Base-by-base conservation (phyloP, 2,113 vertebrate genomes). In the Vombatus ursinus region DNA sequence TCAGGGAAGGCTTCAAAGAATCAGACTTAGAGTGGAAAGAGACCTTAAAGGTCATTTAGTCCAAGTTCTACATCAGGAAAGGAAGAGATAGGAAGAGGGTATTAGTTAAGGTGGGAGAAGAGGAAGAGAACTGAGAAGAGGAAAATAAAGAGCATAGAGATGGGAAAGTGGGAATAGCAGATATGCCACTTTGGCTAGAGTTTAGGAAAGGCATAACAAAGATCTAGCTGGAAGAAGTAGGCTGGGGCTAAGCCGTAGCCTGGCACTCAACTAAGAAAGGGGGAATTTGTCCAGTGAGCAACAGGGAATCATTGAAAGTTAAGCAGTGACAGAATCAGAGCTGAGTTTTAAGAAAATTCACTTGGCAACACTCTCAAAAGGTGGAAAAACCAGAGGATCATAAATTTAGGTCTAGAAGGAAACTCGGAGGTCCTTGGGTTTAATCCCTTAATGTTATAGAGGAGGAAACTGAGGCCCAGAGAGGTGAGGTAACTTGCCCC, bases 301-400 rank as follows among this genome's bases (percentile, higher is more conserved):
- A 94, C 84, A 91, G 26, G 8, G 92, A 90, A 48, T 44, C 77
- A 47, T 0, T 53, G 51, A 92, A 61, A 92, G 4, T 22, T 16
- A 31, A n/a, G 91, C 90, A 57, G 84, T 24, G 61, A 19, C 23
- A 8, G 0, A 49, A 57, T 31, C 49, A 91, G 61, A 93, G 19
- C 47, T 53, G 26, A 9, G 25, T 25, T 94, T 52, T 25, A 57
- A 49, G 44, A 68, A 96, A 94, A 94, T 93, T 52, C 84, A 92
- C 16, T n/a, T 84, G 4, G 91, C 47, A 0, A 28, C 11, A 22
- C 0, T 0, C 52, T 22, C 11, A 93, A 57, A 53, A 90, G 61
- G 0, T 44, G 10, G 7, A 84, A n/a, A 37, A 84, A 84, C 44
- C 68, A 23, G 68, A 68, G 31, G 61, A 84, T 84, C n/a, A 44